Conservation (phyloP, 2,888 invertebrate species). For the Brachyptera risi region DNA sequence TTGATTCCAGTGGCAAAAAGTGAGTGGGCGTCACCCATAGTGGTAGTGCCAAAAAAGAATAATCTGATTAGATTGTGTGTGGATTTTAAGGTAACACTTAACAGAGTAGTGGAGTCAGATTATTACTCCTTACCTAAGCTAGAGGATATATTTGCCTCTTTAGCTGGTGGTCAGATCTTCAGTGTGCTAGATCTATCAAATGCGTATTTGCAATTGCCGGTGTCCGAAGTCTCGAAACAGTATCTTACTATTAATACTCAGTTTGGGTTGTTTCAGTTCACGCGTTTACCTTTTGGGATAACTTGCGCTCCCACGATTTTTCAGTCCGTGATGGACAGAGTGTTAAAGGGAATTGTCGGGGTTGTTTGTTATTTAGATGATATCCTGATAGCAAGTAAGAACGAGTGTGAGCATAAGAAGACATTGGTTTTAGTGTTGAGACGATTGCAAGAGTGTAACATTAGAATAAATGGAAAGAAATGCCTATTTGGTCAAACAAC, state of each 20-base stretch:
- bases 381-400: no score
- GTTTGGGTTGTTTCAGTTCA: no score
- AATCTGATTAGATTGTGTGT: slow-evolving; percentile 38
- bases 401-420: no score
- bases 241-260: slow-evolving; percentile 38
- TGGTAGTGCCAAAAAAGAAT: slow-evolving; percentile 38
- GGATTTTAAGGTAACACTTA: slow-evolving; percentile 39
- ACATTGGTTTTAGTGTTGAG: no score
- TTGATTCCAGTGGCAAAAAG: not conserved
- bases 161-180: slow-evolving; percentile 36
- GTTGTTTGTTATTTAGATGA: no score
- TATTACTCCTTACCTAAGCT: slow-evolving; percentile 38
- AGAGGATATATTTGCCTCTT: slow-evolving; percentile 38
- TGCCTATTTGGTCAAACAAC: slow-evolving; percentile 34
- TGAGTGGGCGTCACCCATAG: slow-evolving; percentile 28
- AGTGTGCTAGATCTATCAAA: slow-evolving; percentile 37
- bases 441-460: slow-evolving; percentile 33
- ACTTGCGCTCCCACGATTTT: slow-evolving; percentile 34
- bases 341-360: no score
- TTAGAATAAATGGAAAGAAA: slow-evolving; percentile 35
- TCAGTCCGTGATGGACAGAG: no score
- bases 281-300: slow-evolving; percentile 33
- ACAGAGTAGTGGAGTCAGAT: slow-evolving; percentile 35
- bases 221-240: slow-evolving; percentile 34
- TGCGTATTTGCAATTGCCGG: slow-evolving; percentile 37